Conservation (phyloP, 2,113 vertebrate species). For the Glaucomys volans region DNA sequence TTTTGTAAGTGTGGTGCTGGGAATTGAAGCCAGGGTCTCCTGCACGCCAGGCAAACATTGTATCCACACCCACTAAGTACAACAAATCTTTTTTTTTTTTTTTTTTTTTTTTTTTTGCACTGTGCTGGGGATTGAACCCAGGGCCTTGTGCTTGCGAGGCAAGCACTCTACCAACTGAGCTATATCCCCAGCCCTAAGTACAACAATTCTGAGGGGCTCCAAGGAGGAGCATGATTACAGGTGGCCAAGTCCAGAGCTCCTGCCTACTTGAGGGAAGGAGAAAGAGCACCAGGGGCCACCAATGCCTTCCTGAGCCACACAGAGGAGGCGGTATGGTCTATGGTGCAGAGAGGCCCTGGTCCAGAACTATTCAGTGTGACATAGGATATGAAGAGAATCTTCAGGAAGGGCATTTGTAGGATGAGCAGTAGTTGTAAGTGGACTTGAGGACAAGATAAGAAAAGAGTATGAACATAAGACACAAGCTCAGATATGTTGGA, state of each 20-base stretch:
- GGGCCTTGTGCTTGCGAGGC: not conserved
- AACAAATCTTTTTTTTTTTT: no score
- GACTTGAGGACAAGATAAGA: not conserved
- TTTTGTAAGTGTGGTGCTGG: not conserved
- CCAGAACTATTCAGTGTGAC: not conserved
- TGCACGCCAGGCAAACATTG: not conserved
- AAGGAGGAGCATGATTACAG: not conserved
- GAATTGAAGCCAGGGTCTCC: not conserved
- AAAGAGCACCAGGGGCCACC: not conserved
- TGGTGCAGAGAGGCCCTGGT: not conserved
- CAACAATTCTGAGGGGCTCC: not conserved
- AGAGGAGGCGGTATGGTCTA: not conserved
- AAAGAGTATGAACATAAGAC: not conserved
- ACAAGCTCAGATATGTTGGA: not conserved
- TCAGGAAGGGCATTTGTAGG: not conserved
- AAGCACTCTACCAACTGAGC: not conserved
- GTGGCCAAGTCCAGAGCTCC: not conserved
- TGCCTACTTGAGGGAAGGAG: not conserved
- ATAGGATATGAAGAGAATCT: not conserved
- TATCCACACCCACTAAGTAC: no score
- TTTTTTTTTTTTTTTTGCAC: no score
- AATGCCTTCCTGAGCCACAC: not conserved
- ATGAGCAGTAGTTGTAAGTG: not conserved
- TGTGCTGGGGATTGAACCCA: not conserved
- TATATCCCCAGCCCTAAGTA: not conserved